Evolutionary conservation across 2,113 vertebrate genomes (phyloP).

Genomic region (Monopterus albus): DNA sequence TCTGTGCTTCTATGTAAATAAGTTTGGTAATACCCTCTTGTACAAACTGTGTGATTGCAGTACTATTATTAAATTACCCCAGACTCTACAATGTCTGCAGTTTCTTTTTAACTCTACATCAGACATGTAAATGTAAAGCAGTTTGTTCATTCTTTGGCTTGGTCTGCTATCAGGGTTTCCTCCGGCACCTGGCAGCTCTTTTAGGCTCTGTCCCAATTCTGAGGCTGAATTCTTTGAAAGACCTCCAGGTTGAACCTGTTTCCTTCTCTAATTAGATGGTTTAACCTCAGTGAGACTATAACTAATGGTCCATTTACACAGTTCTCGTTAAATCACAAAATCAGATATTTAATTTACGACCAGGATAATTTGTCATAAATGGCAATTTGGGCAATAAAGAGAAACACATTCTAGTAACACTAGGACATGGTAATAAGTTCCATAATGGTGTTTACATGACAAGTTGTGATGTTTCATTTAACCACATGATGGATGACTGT

Average conservation of each 20-base stretch:
- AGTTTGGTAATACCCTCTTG: background rate
- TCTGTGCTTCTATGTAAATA: no score
- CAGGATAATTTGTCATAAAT: background rate
- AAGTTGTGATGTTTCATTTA: background rate
- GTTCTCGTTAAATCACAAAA: background rate
- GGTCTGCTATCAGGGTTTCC: background rate
- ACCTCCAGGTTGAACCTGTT: background rate
- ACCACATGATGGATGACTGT: background rate
- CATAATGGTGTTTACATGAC: background rate
- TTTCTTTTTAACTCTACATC: background rate
- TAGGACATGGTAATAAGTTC: background rate
- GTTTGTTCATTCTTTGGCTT: background rate
- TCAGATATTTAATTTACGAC: background rate
- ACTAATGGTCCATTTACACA: background rate
- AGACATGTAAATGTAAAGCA: background rate
- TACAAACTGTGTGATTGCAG: background rate
- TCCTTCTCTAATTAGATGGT: background rate
- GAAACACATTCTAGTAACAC: background rate
- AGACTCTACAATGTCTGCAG: background rate
- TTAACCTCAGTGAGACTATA: background rate
- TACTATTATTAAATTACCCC: background rate
- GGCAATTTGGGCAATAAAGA: background rate
- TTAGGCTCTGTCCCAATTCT: background rate
- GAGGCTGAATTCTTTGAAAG: background rate
- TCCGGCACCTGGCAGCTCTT: background rate